Percentiles rank a stretch among this genome's conserved stretches.
phyloP scores from a whole-genome alignment of 1,140 invertebrate genomes.

The Andrena cerasifolii region DNA sequence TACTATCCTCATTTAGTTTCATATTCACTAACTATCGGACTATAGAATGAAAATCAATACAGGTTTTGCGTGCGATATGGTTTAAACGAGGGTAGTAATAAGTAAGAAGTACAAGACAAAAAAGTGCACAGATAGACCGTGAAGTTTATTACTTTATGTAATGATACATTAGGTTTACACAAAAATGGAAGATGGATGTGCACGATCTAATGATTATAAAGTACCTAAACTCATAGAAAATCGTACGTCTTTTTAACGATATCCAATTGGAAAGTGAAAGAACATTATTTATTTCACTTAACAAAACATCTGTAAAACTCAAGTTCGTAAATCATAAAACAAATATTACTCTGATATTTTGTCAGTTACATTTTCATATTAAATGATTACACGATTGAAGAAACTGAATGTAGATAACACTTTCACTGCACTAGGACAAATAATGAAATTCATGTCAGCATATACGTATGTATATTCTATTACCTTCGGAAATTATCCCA shows the following conservation, averaged over 20 bases:
- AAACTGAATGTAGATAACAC: constrained; percentile 27
- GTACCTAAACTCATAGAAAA: constrained; percentile 42
- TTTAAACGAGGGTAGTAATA: constrained; percentile 63
- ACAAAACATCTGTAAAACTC: constrained; percentile 13
- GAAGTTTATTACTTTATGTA: constrained; percentile 64
- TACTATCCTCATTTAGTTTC: constrained; percentile 60
- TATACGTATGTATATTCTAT: constrained; percentile 62
- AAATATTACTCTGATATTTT: constrained; percentile 19
- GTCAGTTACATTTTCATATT: constrained; percentile 12
- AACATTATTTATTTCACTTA: constrained; percentile 10
- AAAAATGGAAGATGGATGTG: constrained; percentile 50
- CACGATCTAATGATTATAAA: constrained; percentile 37
- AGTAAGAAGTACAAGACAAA: constrained; percentile 60
- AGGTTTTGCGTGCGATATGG: constrained; percentile 40
- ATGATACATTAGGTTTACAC: constrained; percentile 67
- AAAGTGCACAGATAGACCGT: constrained; percentile 57
- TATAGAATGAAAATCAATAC: constrained; percentile 53
- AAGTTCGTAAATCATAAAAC: constrained; percentile 27
- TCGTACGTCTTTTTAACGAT: constrained; percentile 4
- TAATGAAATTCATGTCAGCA: constrained; percentile 6
- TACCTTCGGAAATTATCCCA: constrained; percentile 96
- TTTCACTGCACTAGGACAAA: constrained; percentile 3
- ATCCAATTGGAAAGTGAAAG: constrained; percentile 17
- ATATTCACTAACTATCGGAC: constrained; percentile 56
- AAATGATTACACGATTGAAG: constrained; percentile 29